phyloP scores from a whole-genome alignment of 2,888 invertebrate genomes.

The Suillia variegata region DNA sequence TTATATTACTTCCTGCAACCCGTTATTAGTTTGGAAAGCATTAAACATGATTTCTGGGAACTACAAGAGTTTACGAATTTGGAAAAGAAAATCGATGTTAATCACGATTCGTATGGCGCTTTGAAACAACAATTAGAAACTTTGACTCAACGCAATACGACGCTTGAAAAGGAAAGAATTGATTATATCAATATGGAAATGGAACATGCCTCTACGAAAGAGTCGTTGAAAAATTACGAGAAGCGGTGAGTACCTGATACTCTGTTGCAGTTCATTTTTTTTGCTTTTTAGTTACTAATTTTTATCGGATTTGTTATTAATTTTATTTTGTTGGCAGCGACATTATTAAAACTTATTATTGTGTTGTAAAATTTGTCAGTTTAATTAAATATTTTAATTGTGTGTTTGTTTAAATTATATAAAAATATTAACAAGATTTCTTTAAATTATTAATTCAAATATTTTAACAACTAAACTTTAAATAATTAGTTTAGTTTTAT shows the following conservation, averaged over 20 bases:
- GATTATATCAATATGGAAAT: conserved; percentile 26
- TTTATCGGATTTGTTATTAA: no score
- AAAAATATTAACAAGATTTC: no score
- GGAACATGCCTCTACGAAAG: conserved; percentile 20
- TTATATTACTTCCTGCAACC: no score
- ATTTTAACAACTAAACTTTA: no score
- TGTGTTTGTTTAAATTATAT: no score
- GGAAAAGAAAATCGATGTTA: conserved; percentile 64
- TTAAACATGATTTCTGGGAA: conserved; percentile 65
- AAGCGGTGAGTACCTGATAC: conserved; percentile 35
- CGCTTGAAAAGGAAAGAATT: conserved; percentile 36
- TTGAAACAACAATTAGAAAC: conserved; percentile 36
- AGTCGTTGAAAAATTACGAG: conserved; percentile 28
- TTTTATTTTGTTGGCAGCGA: no score
- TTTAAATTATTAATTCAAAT: no score
- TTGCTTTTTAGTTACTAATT: no score
- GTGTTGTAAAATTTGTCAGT: no score
- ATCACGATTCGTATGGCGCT: conserved; percentile 39
- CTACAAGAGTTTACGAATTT: conserved; percentile 66
- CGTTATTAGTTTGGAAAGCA: conserved; percentile 59
- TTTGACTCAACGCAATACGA: conserved; percentile 31
- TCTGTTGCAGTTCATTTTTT: not conserved
- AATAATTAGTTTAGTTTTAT: no score
- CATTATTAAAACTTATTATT: no score
- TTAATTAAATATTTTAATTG: no score